Conservation (phyloP, 1,140 invertebrate genomes). For the Danaus melanippus region DNA sequence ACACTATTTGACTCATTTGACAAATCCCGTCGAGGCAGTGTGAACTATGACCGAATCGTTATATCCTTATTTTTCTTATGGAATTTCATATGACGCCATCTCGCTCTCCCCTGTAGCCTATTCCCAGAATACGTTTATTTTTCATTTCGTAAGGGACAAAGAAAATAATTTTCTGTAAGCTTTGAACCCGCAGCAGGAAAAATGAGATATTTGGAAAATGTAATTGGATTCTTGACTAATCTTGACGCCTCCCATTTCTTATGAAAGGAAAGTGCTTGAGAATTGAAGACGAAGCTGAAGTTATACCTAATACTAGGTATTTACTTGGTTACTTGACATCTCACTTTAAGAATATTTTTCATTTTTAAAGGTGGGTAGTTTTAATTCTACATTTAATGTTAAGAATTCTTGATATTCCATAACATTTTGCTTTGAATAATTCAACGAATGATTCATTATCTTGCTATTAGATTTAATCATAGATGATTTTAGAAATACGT, state of each 20-base stretch:
- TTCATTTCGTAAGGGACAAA: conserved; percentile 62
- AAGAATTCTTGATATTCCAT: no score
- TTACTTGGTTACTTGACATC: no score
- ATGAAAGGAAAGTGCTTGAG: conserved; percentile 41
- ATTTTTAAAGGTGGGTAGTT: no score
- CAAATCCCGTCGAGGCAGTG: conserved; percentile 36
- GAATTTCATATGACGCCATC: conserved; percentile 14
- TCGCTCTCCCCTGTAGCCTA: conserved; percentile 29
- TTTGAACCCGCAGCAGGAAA: conserved; percentile 63
- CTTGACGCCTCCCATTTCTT: conserved; percentile 57
- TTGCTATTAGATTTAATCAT: no score
- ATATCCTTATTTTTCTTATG: conserved; percentile 22
- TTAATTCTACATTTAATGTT: no score
- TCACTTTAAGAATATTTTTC: no score
- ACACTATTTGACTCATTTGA: conserved; percentile 42
- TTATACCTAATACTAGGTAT: no score
- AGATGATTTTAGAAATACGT: no score
- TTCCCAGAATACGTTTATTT: conserved; percentile 58
- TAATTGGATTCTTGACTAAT: conserved; percentile 68
- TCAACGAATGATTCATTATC: no score
- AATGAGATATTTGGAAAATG: conserved; percentile 66
- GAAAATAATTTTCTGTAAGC: conserved; percentile 69
- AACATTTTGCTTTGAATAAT: no score
- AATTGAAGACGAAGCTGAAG: no score
- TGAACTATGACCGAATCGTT: conserved; percentile 14